Conservation (phyloP, 2,888 invertebrate genomes). For the Gortyna flavago region DNA sequence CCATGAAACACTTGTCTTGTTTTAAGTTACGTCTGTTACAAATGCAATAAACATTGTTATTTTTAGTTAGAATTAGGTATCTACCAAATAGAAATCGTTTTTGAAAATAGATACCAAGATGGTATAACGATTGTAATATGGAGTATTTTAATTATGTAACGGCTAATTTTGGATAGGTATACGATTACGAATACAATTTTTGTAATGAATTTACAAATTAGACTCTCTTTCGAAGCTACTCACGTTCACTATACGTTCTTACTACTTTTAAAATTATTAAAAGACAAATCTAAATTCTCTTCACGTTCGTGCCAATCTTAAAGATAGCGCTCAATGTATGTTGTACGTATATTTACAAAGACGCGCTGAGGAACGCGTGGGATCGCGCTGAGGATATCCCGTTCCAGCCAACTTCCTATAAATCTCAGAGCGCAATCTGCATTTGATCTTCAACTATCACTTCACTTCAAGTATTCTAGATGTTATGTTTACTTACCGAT, state of each 20-base stretch:
- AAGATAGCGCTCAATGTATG: conserved; percentile 10
- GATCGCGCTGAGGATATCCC: conserved; percentile 17
- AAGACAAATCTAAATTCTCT: conserved; percentile 6
- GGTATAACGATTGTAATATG: neutral
- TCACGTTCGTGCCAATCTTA: conserved; percentile 22
- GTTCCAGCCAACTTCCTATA: conserved; percentile 12
- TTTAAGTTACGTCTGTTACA: conserved; percentile 36
- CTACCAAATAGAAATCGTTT: neutral
- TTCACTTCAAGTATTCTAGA: neutral
- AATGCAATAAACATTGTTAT: conserved; percentile 33
- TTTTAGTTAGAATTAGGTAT: conserved; percentile 6
- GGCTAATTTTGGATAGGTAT: conserved; percentile 6
- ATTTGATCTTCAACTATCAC: neutral
- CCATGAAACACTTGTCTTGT: conserved; percentile 55
- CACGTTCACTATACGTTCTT: conserved; percentile 15
- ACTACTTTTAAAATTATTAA: conserved; percentile 5
- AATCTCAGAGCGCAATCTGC: neutral
- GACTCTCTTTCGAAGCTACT: neutral
- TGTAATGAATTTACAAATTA: neutral
- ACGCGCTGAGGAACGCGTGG: conserved; percentile 39
- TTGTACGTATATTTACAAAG: conserved; percentile 16
- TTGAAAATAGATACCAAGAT: neutral
- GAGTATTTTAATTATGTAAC: conserved; percentile 4
- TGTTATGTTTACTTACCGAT: conserved; percentile 7
- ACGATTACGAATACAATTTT: neutral